Evolutionary conservation across 2,113 vertebrate species (phyloP).

Genomic region (Chamaea fasciata): DNA sequence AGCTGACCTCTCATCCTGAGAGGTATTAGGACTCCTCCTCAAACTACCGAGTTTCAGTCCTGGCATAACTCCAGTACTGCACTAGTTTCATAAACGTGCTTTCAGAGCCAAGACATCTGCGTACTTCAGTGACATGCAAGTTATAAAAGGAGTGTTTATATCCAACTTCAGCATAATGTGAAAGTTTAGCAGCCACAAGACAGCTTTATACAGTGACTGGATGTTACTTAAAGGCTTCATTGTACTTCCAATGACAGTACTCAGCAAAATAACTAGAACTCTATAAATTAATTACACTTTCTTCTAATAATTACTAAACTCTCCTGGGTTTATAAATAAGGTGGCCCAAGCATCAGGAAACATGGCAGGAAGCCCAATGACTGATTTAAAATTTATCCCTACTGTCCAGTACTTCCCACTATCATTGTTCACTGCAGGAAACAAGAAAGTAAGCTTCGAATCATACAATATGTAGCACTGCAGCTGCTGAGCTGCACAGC

Average conservation of each 20-base stretch:
- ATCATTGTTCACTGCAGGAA: background rate
- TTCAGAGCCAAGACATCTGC: constrained; percentile 69
- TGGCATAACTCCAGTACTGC: constrained; percentile 56
- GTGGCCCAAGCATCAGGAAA: constrained; percentile 7
- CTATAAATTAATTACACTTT: constrained; percentile 60
- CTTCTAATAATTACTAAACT: constrained; percentile 49
- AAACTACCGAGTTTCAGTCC: constrained; percentile 33
- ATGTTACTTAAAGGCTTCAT: constrained; percentile 59
- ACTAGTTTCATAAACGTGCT: constrained; percentile 51
- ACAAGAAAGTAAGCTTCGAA: background rate
- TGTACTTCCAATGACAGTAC: constrained; percentile 51
- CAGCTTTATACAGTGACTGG: constrained; percentile 54
- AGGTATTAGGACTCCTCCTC: constrained; percentile 51
- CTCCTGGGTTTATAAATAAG: constrained; percentile 18
- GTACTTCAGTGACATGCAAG: constrained; percentile 48
- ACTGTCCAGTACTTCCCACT: constrained; percentile 23
- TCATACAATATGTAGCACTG: background rate
- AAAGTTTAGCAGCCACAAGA: constrained; percentile 65
- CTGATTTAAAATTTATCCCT: background rate
- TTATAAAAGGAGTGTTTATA: constrained; percentile 72
- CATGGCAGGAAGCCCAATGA: constrained; percentile 3
- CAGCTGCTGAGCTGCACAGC: background rate
- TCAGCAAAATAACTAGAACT: constrained; percentile 33
- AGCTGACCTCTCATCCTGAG: constrained; percentile 45
- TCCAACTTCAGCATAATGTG: constrained; percentile 56